These are phyloP conservation scores for Orchesellides sinensis DNA, from an alignment of 2,888 invertebrate genomes.

Conservation along the genomic window DNA sequence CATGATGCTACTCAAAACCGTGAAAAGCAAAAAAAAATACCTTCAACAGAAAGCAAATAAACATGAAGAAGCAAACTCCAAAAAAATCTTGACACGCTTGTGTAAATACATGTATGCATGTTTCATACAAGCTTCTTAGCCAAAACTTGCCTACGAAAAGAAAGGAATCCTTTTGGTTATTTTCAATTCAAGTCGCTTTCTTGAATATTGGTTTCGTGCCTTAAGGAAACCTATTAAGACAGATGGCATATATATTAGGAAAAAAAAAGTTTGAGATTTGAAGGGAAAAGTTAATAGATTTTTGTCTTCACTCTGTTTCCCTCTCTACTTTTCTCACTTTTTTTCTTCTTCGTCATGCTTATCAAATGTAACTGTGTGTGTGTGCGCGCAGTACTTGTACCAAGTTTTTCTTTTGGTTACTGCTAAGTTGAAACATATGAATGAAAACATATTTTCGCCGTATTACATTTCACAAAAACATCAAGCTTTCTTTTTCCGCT, in stretches of 20 bases:
- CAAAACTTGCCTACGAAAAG: constrained; percentile 29
- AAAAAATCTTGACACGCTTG: constrained; percentile 54
- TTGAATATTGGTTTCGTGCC: constrained; percentile 55
- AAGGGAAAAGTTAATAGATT: constrained; percentile 53
- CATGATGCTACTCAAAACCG: not conserved
- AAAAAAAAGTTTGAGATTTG: constrained; percentile 49
- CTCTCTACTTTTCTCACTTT: not conserved
- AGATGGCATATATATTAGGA: constrained; percentile 44
- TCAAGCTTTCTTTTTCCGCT: not conserved
- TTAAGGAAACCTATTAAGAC: constrained; percentile 57
- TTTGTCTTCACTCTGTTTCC: constrained; percentile 24
- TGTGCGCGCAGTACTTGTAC: not conserved
- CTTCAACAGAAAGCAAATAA: constrained; percentile 8
- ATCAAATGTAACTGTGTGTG: not conserved
- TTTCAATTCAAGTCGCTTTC: constrained; percentile 55
- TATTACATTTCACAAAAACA: too few relatives aligned
- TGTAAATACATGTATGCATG: constrained; percentile 55
- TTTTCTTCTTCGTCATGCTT: not conserved
- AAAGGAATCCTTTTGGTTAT: constrained; percentile 38
- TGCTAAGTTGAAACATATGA: not conserved
- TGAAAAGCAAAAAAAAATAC: not conserved
- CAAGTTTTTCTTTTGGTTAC: not conserved
- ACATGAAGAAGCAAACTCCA: constrained; percentile 16
- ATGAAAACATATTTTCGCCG: constrained; percentile 1
- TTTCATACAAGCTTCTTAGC: constrained; percentile 35